Base-by-base conservation (phyloP, 1,140 invertebrate genomes). In the Agrypnia vestita region DNA sequence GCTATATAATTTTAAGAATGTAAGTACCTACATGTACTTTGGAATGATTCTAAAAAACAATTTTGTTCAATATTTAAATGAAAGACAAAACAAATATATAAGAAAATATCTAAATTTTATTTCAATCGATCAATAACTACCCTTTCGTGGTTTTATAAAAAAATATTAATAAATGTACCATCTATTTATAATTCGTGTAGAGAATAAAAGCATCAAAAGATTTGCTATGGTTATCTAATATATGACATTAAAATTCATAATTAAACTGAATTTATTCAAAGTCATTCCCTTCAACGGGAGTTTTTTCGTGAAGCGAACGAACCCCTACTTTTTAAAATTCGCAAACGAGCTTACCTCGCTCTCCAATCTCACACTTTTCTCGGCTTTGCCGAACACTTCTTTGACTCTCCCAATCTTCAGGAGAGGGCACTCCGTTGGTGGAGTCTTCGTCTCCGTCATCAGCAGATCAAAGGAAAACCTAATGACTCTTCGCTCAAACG, bases 391-490 rank as follows among this genome's bases (percentile, higher is more conserved):
- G 13, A 35, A 13, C 25, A 13, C 25, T 25, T 64, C 61, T 64
- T 64, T 64, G 61, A 64, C 61, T 13, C 35, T 44, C 25, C 61
- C 61, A 64, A 35, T 35, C 61, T 64, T 19, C 61, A 17, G 44
- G 43, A 47, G 64, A 69, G 64, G 44, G 64, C n/a, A 9, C 61
- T 64, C 61, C 35, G 55, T 19, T 59, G 11, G 25, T 19, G 61
- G 61, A 35, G 25, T 13, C 55, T 59, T 21, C 21, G 35, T 35
- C 25, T 43, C 44, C 64, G 13, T 47, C 64, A 69, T 69, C 64
- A 69, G 64, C 13, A 69, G 80, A 82, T 82, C 80, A 82, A 82
- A 82, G 56, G 64, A 76, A 79, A 72, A 35, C 73, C 80, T 82
- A 82, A 82, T 79, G 80, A 82, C 80, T 82, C 76, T 77, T 17